These are phyloP conservation scores for Mungos mungo DNA, from an alignment of 2,113 vertebrate species.

Conservation along the genomic window DNA sequence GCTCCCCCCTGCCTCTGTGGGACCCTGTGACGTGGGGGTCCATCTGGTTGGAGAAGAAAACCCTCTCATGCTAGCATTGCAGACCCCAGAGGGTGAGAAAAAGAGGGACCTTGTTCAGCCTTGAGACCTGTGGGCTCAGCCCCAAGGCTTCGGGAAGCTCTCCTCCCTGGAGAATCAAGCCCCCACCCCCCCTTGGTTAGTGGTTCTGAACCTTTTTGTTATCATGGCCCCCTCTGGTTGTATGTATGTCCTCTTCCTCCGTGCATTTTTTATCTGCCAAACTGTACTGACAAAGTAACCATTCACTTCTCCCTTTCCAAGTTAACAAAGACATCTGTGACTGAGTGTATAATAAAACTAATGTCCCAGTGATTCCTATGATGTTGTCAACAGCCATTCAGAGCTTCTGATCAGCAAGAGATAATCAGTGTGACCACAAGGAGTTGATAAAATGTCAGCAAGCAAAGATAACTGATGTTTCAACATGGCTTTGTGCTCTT, in stretches of 20 bases:
- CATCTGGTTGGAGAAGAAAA: slow-evolving; percentile 64
- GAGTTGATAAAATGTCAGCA: slow-evolving; percentile 62
- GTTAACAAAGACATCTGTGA: slow-evolving; percentile 49
- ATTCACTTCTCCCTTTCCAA: slow-evolving; percentile 53
- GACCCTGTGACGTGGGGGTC: slow-evolving; percentile 58
- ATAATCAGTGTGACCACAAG: slow-evolving; percentile 45
- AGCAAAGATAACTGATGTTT: slow-evolving; percentile 61
- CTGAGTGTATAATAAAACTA: slow-evolving; percentile 71
- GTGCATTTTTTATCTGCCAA: slow-evolving; percentile 41
- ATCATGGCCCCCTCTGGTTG: not conserved
- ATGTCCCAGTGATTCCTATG: slow-evolving; percentile 28
- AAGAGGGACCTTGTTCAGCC: slow-evolving; percentile 59
- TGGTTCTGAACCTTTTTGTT: slow-evolving; percentile 48
- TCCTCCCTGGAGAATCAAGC: slow-evolving; percentile 18
- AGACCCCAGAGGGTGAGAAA: slow-evolving; percentile 81
- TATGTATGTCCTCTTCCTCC: not conserved
- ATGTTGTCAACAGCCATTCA: slow-evolving; percentile 62
- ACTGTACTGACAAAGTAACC: slow-evolving; percentile 24
- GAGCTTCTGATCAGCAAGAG: slow-evolving; percentile 53
- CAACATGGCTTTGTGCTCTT: slow-evolving; percentile 66
- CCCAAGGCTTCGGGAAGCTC: not conserved
- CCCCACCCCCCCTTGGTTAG: slow-evolving; percentile 1
- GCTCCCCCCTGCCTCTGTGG: slow-evolving; percentile 21
- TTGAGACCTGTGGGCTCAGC: slow-evolving; percentile 42
- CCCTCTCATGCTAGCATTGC: slow-evolving; percentile 74